These are phyloP conservation scores for Drosophila pruinosa DNA, from an alignment of 1,140 invertebrate species.

Conservation along the genomic window DNA sequence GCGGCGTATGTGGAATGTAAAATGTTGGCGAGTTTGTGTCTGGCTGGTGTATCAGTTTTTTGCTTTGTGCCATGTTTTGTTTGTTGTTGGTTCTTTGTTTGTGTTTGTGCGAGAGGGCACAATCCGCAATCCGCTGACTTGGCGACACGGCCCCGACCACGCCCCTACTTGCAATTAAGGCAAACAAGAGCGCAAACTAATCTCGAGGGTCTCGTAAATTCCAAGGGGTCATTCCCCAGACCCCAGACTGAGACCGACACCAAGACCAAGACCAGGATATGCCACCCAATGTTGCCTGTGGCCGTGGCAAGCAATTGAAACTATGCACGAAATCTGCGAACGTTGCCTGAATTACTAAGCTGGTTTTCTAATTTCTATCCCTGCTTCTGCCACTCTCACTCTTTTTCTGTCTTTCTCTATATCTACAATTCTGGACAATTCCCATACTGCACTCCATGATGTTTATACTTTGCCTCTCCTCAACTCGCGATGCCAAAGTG, in stretches of 20 bases:
- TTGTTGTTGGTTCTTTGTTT: slow-evolving; percentile 4
- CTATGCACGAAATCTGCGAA: slow-evolving; percentile 71
- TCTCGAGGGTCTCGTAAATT: slow-evolving; percentile 76
- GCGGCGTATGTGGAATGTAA: slow-evolving; percentile 57
- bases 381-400: background rate
- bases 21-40: slow-evolving; percentile 11
- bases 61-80: background rate
- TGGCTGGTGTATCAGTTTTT: slow-evolving; percentile 10
- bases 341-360: slow-evolving; percentile 69
- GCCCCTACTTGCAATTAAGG: slow-evolving; percentile 69
- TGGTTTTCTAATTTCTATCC: slow-evolving; percentile 65
- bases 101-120: slow-evolving; percentile 3
- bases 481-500: slow-evolving; percentile 16
- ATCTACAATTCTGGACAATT: background rate
- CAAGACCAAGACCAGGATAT: slow-evolving; percentile 17
- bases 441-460: slow-evolving; percentile 8
- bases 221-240: slow-evolving; percentile 61
- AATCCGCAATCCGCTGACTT: slow-evolving; percentile 59
- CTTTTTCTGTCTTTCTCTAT: background rate
- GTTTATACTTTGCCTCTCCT: slow-evolving; percentile 30
- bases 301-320: slow-evolving; percentile 61
- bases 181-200: slow-evolving; percentile 72
- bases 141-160: slow-evolving; percentile 58
- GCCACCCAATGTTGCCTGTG: slow-evolving; percentile 14
- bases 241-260: slow-evolving; percentile 32